These are phyloP conservation scores for Dinomys branickii DNA, from an alignment of 2,113 vertebrate species.

Conservation along the genomic window DNA sequence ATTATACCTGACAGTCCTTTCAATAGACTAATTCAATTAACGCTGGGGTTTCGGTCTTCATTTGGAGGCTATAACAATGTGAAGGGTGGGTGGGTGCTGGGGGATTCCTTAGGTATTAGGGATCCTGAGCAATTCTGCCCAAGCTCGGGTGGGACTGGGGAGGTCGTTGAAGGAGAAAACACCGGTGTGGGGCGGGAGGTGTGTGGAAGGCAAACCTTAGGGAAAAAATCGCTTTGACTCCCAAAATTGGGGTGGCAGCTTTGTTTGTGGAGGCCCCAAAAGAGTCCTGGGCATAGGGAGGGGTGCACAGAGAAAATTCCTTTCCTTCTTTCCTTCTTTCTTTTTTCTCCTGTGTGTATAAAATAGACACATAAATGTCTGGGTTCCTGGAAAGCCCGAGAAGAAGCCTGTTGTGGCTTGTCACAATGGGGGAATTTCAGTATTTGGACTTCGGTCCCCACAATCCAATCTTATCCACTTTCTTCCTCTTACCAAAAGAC, in stretches of 20 bases:
- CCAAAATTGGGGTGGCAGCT: neutral
- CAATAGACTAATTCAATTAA: constrained; percentile 91
- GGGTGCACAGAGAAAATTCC: neutral
- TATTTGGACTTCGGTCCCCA: neutral
- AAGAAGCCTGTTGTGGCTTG: neutral
- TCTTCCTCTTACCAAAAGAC: neutral
- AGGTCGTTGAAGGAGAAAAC: neutral
- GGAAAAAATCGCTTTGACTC: constrained; percentile 31
- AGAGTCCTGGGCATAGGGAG: neutral
- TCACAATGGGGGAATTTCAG: neutral
- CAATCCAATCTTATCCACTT: neutral
- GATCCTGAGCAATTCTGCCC: constrained; percentile 61
- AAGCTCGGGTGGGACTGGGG: constrained; percentile 54
- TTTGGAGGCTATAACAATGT: constrained; percentile 81
- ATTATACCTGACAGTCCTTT: constrained; percentile 91
- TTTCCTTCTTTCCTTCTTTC: neutral
- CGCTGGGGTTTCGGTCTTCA: constrained; percentile 85
- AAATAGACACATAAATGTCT: neutral
- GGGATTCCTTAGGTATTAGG: constrained; percentile 83
- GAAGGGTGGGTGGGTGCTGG: constrained; percentile 66
- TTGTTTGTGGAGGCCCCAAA: constrained; percentile 21
- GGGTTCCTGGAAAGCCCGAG: neutral
- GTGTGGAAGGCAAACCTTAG: neutral
- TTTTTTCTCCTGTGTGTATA: neutral
- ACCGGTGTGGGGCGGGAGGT: neutral